Evolutionary conservation across 2,113 vertebrate species (phyloP).

Genomic region (Herpetotheres cachinnans): DNA sequence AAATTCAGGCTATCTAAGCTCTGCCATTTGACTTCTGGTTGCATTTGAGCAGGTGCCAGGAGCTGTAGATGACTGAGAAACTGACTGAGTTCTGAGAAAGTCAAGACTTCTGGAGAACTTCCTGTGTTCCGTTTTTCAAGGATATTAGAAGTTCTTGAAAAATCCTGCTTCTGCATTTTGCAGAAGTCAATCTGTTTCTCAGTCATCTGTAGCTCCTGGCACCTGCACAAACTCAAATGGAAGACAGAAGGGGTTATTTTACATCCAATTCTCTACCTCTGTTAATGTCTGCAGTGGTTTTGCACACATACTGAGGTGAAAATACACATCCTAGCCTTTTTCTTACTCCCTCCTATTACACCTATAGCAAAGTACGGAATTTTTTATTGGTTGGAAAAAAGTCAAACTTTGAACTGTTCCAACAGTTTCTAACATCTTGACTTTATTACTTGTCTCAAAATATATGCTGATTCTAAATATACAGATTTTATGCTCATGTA

Average conservation of each 20-base stretch:
- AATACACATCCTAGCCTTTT: background rate
- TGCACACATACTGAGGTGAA: slow-evolving; percentile 1
- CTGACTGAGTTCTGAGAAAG: background rate
- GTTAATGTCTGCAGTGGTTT: background rate
- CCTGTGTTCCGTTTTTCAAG: background rate
- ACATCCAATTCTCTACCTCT: background rate
- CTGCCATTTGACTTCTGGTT: background rate
- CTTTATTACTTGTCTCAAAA: background rate
- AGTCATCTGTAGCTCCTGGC: background rate
- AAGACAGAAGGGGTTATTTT: slow-evolving; percentile 15
- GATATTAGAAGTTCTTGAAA: background rate
- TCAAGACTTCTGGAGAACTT: background rate
- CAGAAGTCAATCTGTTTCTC: background rate
- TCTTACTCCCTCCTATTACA: background rate
- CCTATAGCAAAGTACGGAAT: background rate
- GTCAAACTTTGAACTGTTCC: background rate
- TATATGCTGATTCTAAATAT: slow-evolving; percentile 26
- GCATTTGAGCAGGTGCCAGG: background rate
- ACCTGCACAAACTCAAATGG: background rate
- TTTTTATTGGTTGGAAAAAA: background rate
- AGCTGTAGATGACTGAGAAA: background rate
- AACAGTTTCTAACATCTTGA: slow-evolving; percentile 4
- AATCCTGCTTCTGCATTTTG: slow-evolving; percentile 8
- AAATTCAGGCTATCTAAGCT: background rate
- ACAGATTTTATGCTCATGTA: slow-evolving; percentile 5